These are phyloP conservation scores for Drosophila melanocephala DNA, from an alignment of 2,888 invertebrate species.

Conservation along the genomic window DNA sequence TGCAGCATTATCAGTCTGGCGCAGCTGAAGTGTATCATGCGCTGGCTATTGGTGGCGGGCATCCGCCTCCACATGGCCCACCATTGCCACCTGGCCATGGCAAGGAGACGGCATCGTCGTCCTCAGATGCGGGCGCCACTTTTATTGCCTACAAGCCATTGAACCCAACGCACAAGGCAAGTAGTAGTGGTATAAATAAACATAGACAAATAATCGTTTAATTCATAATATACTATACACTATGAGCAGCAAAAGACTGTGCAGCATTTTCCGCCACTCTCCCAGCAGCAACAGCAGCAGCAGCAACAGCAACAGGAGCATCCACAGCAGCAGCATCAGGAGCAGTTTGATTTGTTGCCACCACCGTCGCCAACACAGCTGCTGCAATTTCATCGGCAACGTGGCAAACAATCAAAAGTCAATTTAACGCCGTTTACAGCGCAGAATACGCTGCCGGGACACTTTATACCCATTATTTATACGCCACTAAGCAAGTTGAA, in stretches of 20 bases:
- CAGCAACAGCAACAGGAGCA: conserved; percentile 45
- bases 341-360: conserved; percentile 65
- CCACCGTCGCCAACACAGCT: conserved; percentile 32
- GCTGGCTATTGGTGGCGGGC: conserved; percentile 54
- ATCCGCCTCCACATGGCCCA: conserved; percentile 59
- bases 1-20: conserved; percentile 66
- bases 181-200: conserved; percentile 58
- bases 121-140: conserved; percentile 57
- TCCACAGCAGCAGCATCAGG: conserved; percentile 38
- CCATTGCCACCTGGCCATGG: conserved; percentile 58
- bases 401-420: conserved; percentile 83
- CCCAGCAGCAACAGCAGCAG: conserved; percentile 47
- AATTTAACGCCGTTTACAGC: conserved; percentile 87
- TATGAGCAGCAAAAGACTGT: conserved; percentile 81
- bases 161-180: conserved; percentile 72
- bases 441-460: conserved; percentile 87
- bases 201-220: conserved; percentile 66
- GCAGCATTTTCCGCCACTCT: conserved; percentile 80
- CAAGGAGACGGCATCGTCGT: conserved; percentile 50
- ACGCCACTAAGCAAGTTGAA: conserved; percentile 77
- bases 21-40: conserved; percentile 81
- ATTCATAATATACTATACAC: conserved; percentile 49
- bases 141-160: conserved; percentile 78
- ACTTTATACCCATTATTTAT: conserved; percentile 87
- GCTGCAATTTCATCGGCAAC: conserved; percentile 68